A percentile compares a stretch with the other conserved stretches of the same genome.
These are phyloP conservation scores for Catharus bicknelli DNA, from an alignment of 2,113 vertebrate species.

Conservation along the genomic window DNA sequence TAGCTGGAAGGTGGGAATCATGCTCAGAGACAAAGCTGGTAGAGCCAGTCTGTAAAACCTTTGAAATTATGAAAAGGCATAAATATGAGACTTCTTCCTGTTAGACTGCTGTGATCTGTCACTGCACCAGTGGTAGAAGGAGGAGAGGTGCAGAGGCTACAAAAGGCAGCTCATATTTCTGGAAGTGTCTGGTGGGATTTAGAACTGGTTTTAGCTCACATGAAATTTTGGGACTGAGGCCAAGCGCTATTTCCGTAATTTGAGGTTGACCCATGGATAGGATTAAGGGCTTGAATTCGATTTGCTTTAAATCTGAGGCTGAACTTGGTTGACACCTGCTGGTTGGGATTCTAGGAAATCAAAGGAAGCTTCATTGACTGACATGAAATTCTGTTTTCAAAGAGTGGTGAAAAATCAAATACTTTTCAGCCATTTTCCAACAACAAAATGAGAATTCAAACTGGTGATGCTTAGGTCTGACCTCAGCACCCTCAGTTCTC, in stretches of 20 bases:
- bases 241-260: conserved; percentile 2
- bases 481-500: conserved; percentile 37
- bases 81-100: background rate
- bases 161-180: conserved; percentile 11
- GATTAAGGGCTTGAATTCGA: conserved; percentile 33
- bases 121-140: background rate
- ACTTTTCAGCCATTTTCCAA: background rate
- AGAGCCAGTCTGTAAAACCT: background rate
- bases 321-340: conserved; percentile 30
- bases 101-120: background rate
- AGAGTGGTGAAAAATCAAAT: background rate
- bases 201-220: conserved; percentile 13
- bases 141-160: background rate
- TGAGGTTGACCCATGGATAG: background rate
- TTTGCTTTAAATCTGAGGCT: conserved; percentile 27
- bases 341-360: conserved; percentile 24
- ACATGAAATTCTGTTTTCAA: background rate
- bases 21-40: background rate
- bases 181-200: conserved; percentile 6
- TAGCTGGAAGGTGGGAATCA: background rate
- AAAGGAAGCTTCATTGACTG: background rate
- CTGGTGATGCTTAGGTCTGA: conserved; percentile 17
- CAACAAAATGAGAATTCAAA: background rate
- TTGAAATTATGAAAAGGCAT: conserved; percentile 6
- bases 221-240: background rate